A percentile compares a stretch with the other conserved stretches of the same genome.
phyloP scores from a whole-genome alignment of 2,888 invertebrate species.

The Eristalis arbustorum region DNA sequence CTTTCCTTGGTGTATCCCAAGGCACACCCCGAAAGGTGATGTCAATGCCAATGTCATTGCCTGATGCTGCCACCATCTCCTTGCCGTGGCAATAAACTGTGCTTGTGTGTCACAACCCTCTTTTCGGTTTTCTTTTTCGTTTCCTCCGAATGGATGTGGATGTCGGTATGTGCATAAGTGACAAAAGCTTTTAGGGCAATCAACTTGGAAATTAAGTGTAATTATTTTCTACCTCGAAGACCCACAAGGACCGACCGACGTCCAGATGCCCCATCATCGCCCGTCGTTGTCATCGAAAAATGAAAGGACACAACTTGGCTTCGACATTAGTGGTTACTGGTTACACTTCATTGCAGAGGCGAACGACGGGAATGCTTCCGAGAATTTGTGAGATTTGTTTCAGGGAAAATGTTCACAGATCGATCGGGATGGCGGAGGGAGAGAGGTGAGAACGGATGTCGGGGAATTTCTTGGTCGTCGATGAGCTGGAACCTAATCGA shows the following conservation, averaged over 20 bases:
- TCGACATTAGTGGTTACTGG: neutral
- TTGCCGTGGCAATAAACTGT: slow-evolving; percentile 39
- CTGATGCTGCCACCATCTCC: neutral
- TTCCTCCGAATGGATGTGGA: neutral
- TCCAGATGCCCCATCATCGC: slow-evolving; percentile 23
- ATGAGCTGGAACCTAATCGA: neutral
- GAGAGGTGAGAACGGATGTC: neutral
- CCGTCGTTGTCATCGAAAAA: slow-evolving; percentile 31
- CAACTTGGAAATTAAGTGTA: slow-evolving; percentile 66
- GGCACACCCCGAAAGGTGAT: slow-evolving; percentile 35
- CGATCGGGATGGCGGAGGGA: neutral
- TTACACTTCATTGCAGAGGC: neutral
- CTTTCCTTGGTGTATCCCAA: neutral
- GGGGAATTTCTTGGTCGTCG: neutral
- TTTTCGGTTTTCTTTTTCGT: neutral
- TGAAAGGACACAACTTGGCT: neutral
- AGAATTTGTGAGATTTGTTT: slow-evolving; percentile 30
- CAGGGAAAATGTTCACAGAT: slow-evolving; percentile 17
- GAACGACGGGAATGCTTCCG: neutral
- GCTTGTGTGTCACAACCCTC: slow-evolving; percentile 40
- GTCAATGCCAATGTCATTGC: slow-evolving; percentile 8
- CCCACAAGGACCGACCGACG: slow-evolving; percentile 11
- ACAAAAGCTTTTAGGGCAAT: slow-evolving; percentile 68
- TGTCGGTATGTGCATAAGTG: slow-evolving; percentile 34
- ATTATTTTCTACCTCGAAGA: slow-evolving; percentile 57